These are phyloP conservation scores for Pionites leucogaster DNA, from an alignment of 2,113 vertebrate species.

Conservation along the genomic window DNA sequence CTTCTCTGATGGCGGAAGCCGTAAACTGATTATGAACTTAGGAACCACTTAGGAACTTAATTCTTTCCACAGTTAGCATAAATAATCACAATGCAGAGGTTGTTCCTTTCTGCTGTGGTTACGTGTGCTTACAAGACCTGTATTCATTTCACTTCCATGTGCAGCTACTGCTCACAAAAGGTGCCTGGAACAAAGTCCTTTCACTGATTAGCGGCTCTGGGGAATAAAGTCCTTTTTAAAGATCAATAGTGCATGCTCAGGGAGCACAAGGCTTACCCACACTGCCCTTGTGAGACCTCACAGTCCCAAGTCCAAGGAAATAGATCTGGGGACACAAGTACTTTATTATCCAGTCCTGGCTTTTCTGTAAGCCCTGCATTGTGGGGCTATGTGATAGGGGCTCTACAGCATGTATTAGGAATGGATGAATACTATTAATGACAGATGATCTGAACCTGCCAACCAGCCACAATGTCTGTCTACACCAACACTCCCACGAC, in stretches of 20 bases:
- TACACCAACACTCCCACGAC: not conserved
- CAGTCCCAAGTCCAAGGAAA: not conserved
- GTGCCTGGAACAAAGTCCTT: slow-evolving; percentile 51
- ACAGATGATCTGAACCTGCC: slow-evolving; percentile 17
- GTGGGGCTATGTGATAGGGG: not conserved
- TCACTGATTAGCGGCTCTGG: slow-evolving; percentile 39
- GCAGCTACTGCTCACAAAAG: slow-evolving; percentile 22
- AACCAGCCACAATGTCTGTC: not conserved
- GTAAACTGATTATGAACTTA: slow-evolving; percentile 37
- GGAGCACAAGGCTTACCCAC: slow-evolving; percentile 24
- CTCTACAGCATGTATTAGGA: not conserved
- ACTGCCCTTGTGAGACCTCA: slow-evolving; percentile 6
- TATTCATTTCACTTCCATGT: slow-evolving; percentile 45
- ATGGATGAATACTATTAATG: not conserved
- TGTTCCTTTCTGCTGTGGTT: slow-evolving; percentile 31
- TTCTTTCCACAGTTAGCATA: not conserved
- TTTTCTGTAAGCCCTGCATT: not conserved
- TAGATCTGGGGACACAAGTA: not conserved
- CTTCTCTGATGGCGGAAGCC: not conserved
- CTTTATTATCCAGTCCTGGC: not conserved
- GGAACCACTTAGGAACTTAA: slow-evolving; percentile 12
- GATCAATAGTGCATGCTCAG: slow-evolving; percentile 2
- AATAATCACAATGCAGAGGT: slow-evolving; percentile 33
- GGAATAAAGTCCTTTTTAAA: slow-evolving; percentile 55
- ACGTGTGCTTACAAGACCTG: not conserved